A percentile compares a stretch with the other conserved stretches of the same genome.
Evolutionary conservation across 2,888 invertebrate genomes (phyloP).

Genomic region (Habroteleia sp.): DNA sequence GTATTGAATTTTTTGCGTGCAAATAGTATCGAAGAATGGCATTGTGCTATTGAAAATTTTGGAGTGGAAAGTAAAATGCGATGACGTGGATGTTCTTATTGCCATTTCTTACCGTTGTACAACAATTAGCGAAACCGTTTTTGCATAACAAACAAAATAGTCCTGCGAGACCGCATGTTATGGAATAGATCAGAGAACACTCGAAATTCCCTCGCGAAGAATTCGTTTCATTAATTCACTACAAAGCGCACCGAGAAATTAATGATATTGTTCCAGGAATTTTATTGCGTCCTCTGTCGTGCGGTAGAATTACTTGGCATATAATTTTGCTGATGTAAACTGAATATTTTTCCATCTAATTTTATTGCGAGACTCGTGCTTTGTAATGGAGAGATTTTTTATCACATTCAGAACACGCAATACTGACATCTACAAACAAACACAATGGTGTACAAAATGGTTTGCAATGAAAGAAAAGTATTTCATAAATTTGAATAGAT

Average conservation of each 20-base stretch:
- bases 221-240: constrained; percentile 52
- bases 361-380: constrained; percentile 18
- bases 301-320: constrained; percentile 34
- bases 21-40: too few species aligned
- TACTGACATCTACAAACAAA: too few species aligned
- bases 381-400: constrained; percentile 23
- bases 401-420: neutral
- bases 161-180: constrained; percentile 7
- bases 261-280: constrained; percentile 49
- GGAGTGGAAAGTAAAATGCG: too few species aligned
- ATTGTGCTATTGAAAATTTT: too few species aligned
- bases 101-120: too few species aligned
- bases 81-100: too few species aligned
- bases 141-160: too few species aligned
- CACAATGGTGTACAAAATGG: too few species aligned
- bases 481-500: too few species aligned
- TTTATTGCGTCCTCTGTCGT: constrained; percentile 46
- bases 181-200: constrained; percentile 21
- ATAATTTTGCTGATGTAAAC: constrained; percentile 45
- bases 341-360: constrained; percentile 56
- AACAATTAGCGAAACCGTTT: too few species aligned
- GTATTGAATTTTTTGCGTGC: too few species aligned
- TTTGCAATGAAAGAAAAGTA: too few species aligned
- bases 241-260: constrained; percentile 41
- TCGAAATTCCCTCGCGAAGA: constrained; percentile 36